Base-by-base conservation (phyloP, 2,797 vertebrate species). In the Lithobates sylvaticus region DNA sequence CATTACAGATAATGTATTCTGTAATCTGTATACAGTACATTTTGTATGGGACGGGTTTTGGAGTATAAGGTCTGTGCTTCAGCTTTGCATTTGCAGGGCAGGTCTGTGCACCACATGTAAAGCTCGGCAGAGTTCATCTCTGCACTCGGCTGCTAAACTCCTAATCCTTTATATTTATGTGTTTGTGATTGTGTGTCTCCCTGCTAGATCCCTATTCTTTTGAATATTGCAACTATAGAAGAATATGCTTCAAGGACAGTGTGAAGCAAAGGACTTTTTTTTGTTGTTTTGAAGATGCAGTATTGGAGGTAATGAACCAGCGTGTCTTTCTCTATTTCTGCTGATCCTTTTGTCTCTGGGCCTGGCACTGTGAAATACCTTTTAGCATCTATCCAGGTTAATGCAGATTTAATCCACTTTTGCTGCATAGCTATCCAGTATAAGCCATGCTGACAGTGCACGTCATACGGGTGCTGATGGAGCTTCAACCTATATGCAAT, bases 401-500 rank as follows among this genome's bases (percentile, higher is more conserved):
- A 29, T 47, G 70, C 16, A 58, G 15, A 81, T n/a, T 44, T 42
- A 32, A 78, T 80, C 32, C 8, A 34, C 29, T n/a, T 13, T 27
- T 54, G 39, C 67, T 81, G 68, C 29, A 47, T 12, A 69, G 72
- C 47, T 39, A 79, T 39, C 21, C 16, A 26, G 18, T 79, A 21
- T 47, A 84, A 84, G 83, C 83, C 83, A 84, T 84, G 75, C 68
- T 84, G 54, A 75, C 68, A 64, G 83, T 68, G 72, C 27, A 27
- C 70, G 74, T 18, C 47, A 13, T 44, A 78, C n/a, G 65, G 67
- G 75, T 84, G 67, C 83, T 84, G 83, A n/a, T 54, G 67, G 68
- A 78, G 76, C 83, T 36, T 34, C 32, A 78, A 32, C n/a, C 7
- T 61, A 27, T 84, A 84, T 84, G 83, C 83, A 84, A 84, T 76